These are phyloP conservation scores for Lycaon pictus DNA, from an alignment of 2,113 vertebrate species.

Conservation along the genomic window DNA sequence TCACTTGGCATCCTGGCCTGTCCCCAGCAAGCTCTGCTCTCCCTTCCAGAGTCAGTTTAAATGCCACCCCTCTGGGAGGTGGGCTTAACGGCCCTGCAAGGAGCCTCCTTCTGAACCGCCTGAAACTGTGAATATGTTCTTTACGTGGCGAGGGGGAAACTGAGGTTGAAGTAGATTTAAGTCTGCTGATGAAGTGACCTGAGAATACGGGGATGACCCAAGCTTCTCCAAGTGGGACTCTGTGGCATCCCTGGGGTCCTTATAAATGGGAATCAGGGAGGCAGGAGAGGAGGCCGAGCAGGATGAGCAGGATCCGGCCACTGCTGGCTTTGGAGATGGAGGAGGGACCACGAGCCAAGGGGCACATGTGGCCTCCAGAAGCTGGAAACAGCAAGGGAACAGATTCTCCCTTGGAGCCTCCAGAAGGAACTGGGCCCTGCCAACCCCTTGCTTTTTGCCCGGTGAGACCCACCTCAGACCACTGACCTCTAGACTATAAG, in stretches of 20 bases:
- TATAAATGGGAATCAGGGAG: fast-evolving
- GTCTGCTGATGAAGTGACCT: neutral
- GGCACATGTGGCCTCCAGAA: neutral
- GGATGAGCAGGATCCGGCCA: neutral
- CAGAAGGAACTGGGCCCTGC: neutral
- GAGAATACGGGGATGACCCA: neutral
- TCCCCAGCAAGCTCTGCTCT: fast-evolving
- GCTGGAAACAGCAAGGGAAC: neutral
- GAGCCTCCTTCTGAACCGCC: fast-evolving
- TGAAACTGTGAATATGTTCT: fast-evolving
- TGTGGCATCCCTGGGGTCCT: too few relatives aligned
- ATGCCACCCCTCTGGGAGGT: neutral
- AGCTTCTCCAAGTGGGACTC: neutral
- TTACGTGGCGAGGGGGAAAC: too few relatives aligned
- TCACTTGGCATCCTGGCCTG: fast-evolving
- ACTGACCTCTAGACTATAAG: neutral
- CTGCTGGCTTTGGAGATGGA: neutral
- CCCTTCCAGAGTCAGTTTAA: too few relatives aligned
- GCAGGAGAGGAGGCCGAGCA: neutral
- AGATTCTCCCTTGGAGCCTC: neutral
- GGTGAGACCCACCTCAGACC: neutral
- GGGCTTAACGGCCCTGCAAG: neutral
- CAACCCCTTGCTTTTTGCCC: neutral
- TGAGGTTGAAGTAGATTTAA: too few relatives aligned
- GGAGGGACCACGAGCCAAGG: neutral